Evolutionary conservation across 2,797 vertebrate species (phyloP).

Genomic region (Sebastes iracundus): DNA sequence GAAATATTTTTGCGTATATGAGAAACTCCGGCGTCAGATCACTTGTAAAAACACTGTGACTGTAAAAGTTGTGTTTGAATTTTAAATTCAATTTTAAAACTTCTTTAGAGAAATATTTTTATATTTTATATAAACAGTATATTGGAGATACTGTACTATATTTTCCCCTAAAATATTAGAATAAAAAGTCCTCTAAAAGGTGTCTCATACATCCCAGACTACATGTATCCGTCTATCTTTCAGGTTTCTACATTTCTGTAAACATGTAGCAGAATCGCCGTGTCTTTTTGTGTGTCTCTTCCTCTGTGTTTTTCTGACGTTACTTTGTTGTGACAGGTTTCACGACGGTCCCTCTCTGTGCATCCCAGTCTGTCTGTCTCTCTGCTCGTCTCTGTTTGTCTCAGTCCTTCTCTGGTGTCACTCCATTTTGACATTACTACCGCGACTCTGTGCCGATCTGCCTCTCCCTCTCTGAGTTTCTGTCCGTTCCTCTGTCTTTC

Average conservation of each 20-base stretch:
- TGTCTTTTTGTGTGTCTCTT: background rate
- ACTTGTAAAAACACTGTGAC: background rate
- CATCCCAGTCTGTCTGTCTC: constrained; percentile 21
- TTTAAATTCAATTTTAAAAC: background rate
- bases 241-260: background rate
- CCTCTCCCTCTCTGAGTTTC: constrained; percentile 32
- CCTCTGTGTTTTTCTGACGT: constrained; percentile 23
- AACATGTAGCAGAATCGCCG: background rate
- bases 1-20: too few relatives aligned
- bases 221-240: background rate
- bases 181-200: background rate
- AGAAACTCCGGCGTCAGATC: background rate
- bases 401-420: constrained; percentile 43
- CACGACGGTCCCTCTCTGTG: constrained; percentile 38
- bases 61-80: background rate
- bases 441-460: constrained; percentile 17
- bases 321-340: constrained; percentile 64
- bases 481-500: constrained; percentile 17
- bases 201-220: background rate
- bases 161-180: too few relatives aligned
- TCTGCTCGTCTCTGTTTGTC: constrained; percentile 17
- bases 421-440: constrained; percentile 48
- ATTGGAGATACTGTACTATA: background rate
- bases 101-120: too few relatives aligned
- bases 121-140: too few relatives aligned